Conservation (phyloP, 2,797 vertebrate species). For the Glossophaga mutica region DNA sequence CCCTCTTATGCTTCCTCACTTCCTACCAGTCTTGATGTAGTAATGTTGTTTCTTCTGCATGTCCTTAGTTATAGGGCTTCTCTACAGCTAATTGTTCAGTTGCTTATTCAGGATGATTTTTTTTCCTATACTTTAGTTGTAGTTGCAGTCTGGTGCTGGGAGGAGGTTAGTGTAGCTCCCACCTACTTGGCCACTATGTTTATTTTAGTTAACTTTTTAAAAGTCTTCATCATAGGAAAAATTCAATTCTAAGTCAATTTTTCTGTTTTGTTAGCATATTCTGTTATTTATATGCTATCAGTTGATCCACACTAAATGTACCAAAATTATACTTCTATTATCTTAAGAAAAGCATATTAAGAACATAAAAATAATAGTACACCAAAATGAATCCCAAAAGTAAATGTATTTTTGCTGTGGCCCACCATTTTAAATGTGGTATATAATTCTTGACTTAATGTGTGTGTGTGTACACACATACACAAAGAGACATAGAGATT, state of each 20-base stretch:
- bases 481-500: not conserved
- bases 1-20: not conserved
- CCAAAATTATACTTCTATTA: not conserved
- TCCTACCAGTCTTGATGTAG: not conserved
- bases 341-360: not conserved
- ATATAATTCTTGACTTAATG: not conserved
- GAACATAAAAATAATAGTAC: not conserved
- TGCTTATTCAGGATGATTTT: not conserved
- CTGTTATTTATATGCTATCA: not conserved
- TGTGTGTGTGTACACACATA: not conserved
- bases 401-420: not conserved
- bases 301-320: not conserved
- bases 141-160: not conserved
- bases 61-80: not conserved
- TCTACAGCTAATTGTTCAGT: not conserved
- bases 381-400: conserved; percentile 1
- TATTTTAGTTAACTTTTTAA: too few relatives aligned
- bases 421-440: not conserved
- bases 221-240: not conserved
- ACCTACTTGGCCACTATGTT: not conserved
- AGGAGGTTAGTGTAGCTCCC: not conserved
- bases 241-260: not conserved
- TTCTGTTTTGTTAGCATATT: not conserved
- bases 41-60: not conserved
- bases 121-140: not conserved